phyloP scores from a whole-genome alignment of 2,113 vertebrate genomes.

The Pomatorhinus ruficollis region DNA sequence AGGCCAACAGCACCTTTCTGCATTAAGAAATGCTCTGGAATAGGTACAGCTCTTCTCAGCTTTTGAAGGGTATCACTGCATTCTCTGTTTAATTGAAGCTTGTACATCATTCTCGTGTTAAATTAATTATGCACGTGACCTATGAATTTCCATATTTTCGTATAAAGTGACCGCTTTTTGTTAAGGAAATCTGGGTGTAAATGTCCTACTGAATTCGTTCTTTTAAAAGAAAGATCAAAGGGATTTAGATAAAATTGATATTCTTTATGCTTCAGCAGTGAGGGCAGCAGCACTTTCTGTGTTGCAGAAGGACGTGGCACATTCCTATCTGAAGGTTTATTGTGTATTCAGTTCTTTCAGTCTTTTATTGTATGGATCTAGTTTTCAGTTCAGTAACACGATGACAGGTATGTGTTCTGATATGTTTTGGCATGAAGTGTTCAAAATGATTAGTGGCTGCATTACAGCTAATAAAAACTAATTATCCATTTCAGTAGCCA shows the following conservation, averaged over 20 bases:
- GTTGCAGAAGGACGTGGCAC: not conserved
- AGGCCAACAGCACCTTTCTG: not conserved
- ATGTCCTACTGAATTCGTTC: not conserved
- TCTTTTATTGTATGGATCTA: not conserved
- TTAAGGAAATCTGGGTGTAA: not conserved
- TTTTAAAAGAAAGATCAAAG: not conserved
- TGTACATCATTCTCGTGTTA: not conserved
- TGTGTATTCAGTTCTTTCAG: not conserved
- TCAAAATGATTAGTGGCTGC: slow-evolving; percentile 3
- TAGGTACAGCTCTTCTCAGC: not conserved
- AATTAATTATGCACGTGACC: slow-evolving; percentile 47
- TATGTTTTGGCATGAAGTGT: slow-evolving; percentile 13
- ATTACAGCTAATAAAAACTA: slow-evolving; percentile 29
- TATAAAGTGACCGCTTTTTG: not conserved
- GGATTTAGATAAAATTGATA: not conserved
- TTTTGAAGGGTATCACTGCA: not conserved
- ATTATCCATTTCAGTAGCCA: slow-evolving; percentile 43
- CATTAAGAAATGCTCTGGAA: not conserved
- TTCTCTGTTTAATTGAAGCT: not conserved
- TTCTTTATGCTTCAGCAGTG: not conserved
- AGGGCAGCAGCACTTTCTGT: not conserved
- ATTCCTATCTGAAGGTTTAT: not conserved
- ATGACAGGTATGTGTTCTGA: slow-evolving; percentile 12
- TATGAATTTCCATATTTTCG: not conserved
- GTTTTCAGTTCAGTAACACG: not conserved